phyloP scores from a whole-genome alignment of 2,797 vertebrate species.

The Hoplostethus mediterraneus region DNA sequence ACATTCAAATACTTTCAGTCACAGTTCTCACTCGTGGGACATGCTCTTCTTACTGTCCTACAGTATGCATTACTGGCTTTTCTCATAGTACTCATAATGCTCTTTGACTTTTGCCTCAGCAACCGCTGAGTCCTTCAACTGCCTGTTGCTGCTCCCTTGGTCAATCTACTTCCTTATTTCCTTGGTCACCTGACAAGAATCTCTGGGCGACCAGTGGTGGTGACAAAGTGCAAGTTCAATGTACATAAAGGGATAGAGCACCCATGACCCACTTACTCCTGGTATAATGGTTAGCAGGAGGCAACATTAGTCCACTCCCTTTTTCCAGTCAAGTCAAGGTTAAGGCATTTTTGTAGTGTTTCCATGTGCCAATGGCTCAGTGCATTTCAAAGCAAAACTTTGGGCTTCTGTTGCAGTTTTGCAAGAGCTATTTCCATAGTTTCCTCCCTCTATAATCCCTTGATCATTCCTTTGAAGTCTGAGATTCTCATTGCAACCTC shows the following conservation, averaged over 20 bases:
- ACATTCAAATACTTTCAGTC: background rate
- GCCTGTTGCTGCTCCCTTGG: slow-evolving; percentile 19
- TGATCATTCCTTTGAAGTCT: background rate
- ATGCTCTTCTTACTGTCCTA: slow-evolving; percentile 1
- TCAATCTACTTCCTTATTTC: slow-evolving; percentile 40
- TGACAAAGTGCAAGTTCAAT: slow-evolving; percentile 73
- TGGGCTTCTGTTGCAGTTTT: slow-evolving; percentile 3
- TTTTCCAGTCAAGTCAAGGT: slow-evolving; percentile 60
- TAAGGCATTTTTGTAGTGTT: slow-evolving; percentile 39
- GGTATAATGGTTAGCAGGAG: slow-evolving; percentile 38
- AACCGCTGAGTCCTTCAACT: slow-evolving; percentile 12
- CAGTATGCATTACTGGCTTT: slow-evolving; percentile 16
- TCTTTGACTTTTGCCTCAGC: slow-evolving; percentile 31
- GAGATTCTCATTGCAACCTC: slow-evolving; percentile 1
- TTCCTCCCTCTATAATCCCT: background rate
- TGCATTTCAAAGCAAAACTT: background rate
- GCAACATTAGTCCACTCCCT: slow-evolving; percentile 44
- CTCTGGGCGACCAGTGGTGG: slow-evolving; percentile 24
- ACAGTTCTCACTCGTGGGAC: background rate
- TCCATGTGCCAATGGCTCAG: slow-evolving; percentile 47
- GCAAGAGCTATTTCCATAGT: slow-evolving; percentile 5
- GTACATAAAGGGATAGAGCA: slow-evolving; percentile 63
- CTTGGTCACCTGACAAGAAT: slow-evolving; percentile 65
- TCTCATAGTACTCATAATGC: slow-evolving; percentile 48
- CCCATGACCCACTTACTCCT: slow-evolving; percentile 64